Percentiles rank a stretch among this genome's conserved stretches.
These are phyloP conservation scores for Nebria ingens DNA, from an alignment of 1,140 invertebrate genomes.

Conservation along the genomic window DNA sequence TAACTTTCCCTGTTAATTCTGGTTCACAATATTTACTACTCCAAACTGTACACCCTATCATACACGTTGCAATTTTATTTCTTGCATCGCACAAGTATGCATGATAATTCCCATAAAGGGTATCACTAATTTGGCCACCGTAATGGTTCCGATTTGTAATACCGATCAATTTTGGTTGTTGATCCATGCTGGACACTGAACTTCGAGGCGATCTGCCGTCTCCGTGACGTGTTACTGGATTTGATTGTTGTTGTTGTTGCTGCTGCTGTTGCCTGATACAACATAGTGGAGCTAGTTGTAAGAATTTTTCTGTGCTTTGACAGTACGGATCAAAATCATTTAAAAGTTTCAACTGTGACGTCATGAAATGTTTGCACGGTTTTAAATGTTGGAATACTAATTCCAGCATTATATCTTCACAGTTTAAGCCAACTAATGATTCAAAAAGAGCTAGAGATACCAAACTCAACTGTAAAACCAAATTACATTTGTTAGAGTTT, in stretches of 20 bases:
- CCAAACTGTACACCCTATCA: constrained; percentile 66
- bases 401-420: constrained; percentile 95
- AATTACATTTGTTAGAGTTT: constrained; percentile 18
- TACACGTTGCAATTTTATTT: constrained; percentile 60
- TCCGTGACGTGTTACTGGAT: background rate
- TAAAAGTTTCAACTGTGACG: constrained; percentile 64
- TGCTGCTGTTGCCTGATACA: constrained; percentile 34
- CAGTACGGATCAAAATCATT: constrained; percentile 71
- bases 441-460: constrained; percentile 85
- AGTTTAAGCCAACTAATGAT: constrained; percentile 84
- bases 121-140: constrained; percentile 39
- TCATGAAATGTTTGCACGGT: constrained; percentile 84
- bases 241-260: too few species aligned
- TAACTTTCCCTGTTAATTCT: constrained; percentile 16
- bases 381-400: constrained; percentile 78
- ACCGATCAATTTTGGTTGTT: constrained; percentile 31
- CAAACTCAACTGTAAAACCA: constrained; percentile 64
- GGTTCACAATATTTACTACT: constrained; percentile 57
- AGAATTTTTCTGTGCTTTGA: constrained; percentile 71
- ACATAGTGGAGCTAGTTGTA: constrained; percentile 64
- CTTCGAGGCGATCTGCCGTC: constrained; percentile 15
- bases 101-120: constrained; percentile 67
- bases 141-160: constrained; percentile 40
- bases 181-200: constrained; percentile 11
- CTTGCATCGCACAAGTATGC: constrained; percentile 74